Conservation (phyloP, 2,888 invertebrate species). For the Platerodrilus igneus region DNA sequence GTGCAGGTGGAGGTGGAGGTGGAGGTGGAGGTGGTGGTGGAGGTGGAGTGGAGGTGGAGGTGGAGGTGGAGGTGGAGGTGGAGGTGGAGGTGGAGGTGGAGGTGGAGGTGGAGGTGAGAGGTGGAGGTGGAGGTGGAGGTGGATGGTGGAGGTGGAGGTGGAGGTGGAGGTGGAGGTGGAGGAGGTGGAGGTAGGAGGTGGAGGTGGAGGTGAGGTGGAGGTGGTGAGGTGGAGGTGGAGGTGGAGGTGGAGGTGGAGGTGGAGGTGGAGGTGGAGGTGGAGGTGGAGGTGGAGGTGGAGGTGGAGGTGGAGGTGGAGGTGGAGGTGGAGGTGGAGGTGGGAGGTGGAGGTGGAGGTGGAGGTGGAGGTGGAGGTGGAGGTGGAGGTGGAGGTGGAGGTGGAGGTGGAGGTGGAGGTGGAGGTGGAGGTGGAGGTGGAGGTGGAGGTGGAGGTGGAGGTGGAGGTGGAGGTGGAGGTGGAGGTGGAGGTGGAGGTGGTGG, state of each 20-base stretch:
- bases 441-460: too few species aligned
- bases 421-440: too few species aligned
- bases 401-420: too few species aligned
- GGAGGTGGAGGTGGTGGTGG: conserved; percentile 53
- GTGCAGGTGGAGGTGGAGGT: conserved; percentile 53
- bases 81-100: conserved; percentile 36
- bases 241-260: conserved; percentile 20
- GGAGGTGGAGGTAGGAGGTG: conserved; percentile 37
- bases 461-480: too few species aligned
- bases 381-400: too few species aligned
- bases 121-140: too few species aligned
- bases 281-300: conserved; percentile 31
- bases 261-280: conserved; percentile 26
- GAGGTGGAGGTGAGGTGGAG: too few species aligned
- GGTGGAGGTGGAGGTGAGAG: conserved; percentile 43
- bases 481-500: too few species aligned
- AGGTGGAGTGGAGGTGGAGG: too few species aligned
- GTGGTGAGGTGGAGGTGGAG: conserved; percentile 31
- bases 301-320: conserved; percentile 33
- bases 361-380: too few species aligned
- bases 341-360: too few species aligned
- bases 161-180: conserved; percentile 41
- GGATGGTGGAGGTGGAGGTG: conserved; percentile 42
- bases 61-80: conserved; percentile 32
- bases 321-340: too few species aligned